phyloP scores from a whole-genome alignment of 2,113 vertebrate species.

The Spilogale gracilis region DNA sequence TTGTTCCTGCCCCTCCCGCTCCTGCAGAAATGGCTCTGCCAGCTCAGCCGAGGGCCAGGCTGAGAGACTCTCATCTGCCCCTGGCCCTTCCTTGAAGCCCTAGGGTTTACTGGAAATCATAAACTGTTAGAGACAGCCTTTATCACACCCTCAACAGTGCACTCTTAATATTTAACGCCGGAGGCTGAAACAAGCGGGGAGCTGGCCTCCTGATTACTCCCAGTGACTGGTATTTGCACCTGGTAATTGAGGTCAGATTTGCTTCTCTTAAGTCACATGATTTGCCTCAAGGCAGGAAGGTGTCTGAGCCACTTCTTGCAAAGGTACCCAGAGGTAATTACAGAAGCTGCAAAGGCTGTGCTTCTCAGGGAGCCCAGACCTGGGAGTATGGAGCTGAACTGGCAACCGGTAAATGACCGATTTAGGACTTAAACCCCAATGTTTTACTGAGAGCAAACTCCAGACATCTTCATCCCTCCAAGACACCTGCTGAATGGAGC shows the following conservation, averaged over 20 bases:
- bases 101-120: constrained; percentile 81
- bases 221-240: constrained; percentile 66
- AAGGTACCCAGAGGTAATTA: constrained; percentile 38
- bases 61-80: constrained; percentile 58
- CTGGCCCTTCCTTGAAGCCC: constrained; percentile 66
- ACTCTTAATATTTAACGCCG: constrained; percentile 70
- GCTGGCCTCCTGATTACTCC: constrained; percentile 63
- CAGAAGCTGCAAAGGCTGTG: neutral
- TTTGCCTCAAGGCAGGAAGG: constrained; percentile 77
- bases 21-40: constrained; percentile 57
- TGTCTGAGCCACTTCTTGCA: constrained; percentile 66
- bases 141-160: constrained; percentile 58
- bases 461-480: neutral
- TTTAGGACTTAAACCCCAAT: neutral
- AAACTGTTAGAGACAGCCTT: constrained; percentile 68
- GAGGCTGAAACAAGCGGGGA: constrained; percentile 29
- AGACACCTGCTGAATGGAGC: neutral
- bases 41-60: constrained; percentile 41
- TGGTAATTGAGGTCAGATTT: constrained; percentile 76
- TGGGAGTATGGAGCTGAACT: neutral
- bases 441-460: constrained; percentile 13
- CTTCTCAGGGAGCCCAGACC: neutral
- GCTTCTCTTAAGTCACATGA: constrained; percentile 80
- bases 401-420: neutral
- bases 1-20: neutral